Base-by-base conservation (phyloP, 2,888 invertebrate species). In the Chrysina gloriosa region DNA sequence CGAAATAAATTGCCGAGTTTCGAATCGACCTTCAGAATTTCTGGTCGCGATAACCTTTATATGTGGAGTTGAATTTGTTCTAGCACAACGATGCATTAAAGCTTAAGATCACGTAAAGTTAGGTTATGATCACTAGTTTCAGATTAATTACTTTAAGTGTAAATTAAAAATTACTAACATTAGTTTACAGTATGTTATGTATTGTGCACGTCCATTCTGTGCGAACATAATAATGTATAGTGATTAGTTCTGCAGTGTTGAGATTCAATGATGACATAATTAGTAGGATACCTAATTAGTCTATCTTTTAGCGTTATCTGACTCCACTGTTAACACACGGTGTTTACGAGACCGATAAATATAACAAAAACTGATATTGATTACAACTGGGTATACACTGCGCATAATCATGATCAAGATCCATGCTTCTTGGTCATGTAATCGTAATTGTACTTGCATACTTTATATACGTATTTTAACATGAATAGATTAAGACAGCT, bases 31-130 rank as follows among this genome's bases (percentile, higher is more conserved):
- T 66, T 66, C 58, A 45, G 39, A 34, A 45, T 25, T 25, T 47
- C 66, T 66, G 47, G 66, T 27, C 31, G 39, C 45, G 66, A 66
- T 66, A 66, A 66, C 66, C 66, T 66, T 58, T 66, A 47, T 58
- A 66, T 58, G 56, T 27, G 56, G 36, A 39, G 50, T 50, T 42
- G 58, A 31, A n/a, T 14, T 61, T 25, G 45, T 52, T 31, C 31
- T 21, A 39, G 5, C 16, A 2, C 29, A 42, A 25, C 16, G 56
- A 9, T 56, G 36, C 39, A n/a, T 3, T 39, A 7, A 16, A 34
- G 9, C 23, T 34, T 34, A 36, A 21, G 36, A 56, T 42, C 7
- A 61, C 39, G 14, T 9, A 39, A 45, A 61, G 42, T 42, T 27
- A 61, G 58, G 58, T 61, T 61, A 61, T 45, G 39, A n/a, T 50